These are phyloP conservation scores for Phylloscopus whistleri DNA, from an alignment of 2,113 vertebrate genomes.

Conservation along the genomic window DNA sequence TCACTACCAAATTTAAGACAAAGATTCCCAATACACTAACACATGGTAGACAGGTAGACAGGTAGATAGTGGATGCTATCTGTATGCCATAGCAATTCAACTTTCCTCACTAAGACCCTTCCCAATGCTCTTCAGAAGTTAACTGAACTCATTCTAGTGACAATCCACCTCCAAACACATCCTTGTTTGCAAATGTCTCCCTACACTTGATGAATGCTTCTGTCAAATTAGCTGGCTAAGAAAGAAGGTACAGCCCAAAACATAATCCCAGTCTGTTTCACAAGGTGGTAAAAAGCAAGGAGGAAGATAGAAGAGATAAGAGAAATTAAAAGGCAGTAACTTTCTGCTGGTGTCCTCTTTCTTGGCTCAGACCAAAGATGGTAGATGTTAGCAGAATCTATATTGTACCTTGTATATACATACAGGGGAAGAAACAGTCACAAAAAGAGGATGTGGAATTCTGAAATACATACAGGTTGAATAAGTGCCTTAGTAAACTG, in stretches of 20 bases:
- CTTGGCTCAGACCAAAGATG: not conserved
- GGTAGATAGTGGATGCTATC: fast-evolving
- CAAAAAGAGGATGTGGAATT: not conserved
- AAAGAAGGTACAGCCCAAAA: not conserved
- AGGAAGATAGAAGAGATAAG: not conserved
- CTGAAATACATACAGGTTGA: not conserved
- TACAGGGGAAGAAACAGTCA: not conserved
- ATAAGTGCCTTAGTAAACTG: not conserved
- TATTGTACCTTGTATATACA: not conserved
- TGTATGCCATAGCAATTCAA: not conserved
- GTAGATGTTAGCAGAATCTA: not conserved
- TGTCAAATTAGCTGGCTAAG: not conserved
- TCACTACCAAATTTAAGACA: not conserved
- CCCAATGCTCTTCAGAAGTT: not conserved
- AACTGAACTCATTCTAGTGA: not conserved
- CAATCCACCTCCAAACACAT: not conserved
- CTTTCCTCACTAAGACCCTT: not conserved
- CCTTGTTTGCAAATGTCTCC: not conserved
- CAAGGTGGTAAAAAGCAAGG: not conserved
- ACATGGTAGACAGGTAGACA: not conserved
- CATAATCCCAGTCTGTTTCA: not conserved
- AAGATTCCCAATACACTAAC: not conserved
- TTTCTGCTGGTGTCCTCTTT: not conserved
- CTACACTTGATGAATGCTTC: not conserved
- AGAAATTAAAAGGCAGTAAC: not conserved